A percentile compares a stretch with the other conserved stretches of the same genome.
Evolutionary conservation across 1,140 invertebrate genomes (phyloP).

Genomic region (Ptiloglossa arizonensis): DNA sequence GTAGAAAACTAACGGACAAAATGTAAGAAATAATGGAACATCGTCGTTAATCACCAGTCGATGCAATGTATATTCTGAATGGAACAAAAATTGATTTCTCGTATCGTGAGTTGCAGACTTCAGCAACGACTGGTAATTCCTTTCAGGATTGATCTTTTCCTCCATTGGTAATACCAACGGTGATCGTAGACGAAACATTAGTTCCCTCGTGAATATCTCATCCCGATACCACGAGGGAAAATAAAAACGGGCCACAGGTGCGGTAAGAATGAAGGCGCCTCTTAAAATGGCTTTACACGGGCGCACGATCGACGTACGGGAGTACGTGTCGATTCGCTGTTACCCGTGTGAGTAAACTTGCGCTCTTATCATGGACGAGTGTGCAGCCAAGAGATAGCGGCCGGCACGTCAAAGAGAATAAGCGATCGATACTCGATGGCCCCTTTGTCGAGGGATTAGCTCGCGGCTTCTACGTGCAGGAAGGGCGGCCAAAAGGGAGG

Average conservation of each 20-base stretch:
- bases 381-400: conserved; percentile 63
- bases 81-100: no score
- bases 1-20: no score
- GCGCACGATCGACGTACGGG: not conserved
- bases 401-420: conserved; percentile 74
- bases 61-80: no score
- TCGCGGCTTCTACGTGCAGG: conserved; percentile 54
- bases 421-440: conserved; percentile 78
- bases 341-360: conserved; percentile 51
- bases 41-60: no score
- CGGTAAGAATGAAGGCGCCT: not conserved
- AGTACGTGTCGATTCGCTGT: conserved; percentile 30
- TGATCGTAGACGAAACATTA: not conserved
- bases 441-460: conserved; percentile 78
- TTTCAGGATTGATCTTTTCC: no score
- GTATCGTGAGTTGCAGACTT: no score
- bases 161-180: not conserved
- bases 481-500: conserved; percentile 4
- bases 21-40: no score
- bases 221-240: not conserved
- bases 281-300: conserved; percentile 14
- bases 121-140: no score
- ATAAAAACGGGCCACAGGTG: conserved; percentile 3
- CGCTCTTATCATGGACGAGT: conserved; percentile 57
- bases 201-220: not conserved